phyloP scores from a whole-genome alignment of 2,113 vertebrate genomes.

The Rhabdornis inornatus region DNA sequence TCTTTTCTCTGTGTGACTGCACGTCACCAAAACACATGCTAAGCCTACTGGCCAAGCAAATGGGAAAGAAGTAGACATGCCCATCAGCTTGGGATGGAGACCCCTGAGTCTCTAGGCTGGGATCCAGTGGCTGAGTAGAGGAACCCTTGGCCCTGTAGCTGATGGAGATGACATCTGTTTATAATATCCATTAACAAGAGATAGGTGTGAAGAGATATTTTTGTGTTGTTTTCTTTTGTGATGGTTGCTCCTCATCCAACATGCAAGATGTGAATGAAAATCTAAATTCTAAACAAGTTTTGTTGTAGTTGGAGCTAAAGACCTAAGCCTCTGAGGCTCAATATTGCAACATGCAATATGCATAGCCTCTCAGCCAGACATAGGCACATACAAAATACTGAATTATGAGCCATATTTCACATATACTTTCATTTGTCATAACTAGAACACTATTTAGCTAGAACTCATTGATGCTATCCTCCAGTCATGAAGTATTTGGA shows the following conservation, averaged over 20 bases:
- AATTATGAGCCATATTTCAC: neutral
- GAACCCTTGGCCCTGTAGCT: neutral
- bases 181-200: neutral
- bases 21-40: neutral
- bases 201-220: neutral
- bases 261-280: neutral
- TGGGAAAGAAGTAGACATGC: neutral
- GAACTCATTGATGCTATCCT: neutral
- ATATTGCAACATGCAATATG: too few species aligned
- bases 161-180: neutral
- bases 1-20: neutral
- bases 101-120: neutral
- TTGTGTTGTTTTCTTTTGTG: neutral
- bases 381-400: neutral
- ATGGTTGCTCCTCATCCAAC: neutral
- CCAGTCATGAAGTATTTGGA: neutral
- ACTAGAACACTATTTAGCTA: neutral
- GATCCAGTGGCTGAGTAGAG: neutral
- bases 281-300: neutral
- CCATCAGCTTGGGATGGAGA: neutral
- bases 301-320: neutral
- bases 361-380: neutral
- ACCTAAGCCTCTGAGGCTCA: neutral
- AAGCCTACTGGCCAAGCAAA: neutral
- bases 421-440: neutral